Base-by-base conservation (phyloP, 2,113 vertebrate genomes). In the Vidua chalybeata region DNA sequence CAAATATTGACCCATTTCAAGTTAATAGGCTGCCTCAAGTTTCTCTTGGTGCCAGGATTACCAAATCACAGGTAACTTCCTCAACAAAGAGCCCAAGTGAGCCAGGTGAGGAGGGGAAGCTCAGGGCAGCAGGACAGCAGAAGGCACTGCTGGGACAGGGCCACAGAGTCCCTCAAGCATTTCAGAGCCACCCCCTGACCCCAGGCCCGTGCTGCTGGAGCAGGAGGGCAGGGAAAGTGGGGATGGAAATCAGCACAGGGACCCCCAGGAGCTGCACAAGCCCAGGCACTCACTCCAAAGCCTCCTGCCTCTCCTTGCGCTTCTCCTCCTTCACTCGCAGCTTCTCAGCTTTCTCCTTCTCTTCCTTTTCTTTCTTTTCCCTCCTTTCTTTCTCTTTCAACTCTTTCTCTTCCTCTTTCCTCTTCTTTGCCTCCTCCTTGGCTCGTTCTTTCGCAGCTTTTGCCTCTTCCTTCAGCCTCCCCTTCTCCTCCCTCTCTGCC, bases 291-390 rank as follows among this genome's bases (percentile, higher is more conserved):
- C 96, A 99, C 99, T 99, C 99, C 11, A 98, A 37, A 0, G 98
- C 98, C 61, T 98, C 98, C 80, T 98, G 98, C 93, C 98, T 98
- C 82, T 99, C 99, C 96, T 99, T 99, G 51, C 99, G 98, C 62
- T 98, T 98, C 87, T 99, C 99, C 84, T 99, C 99, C 96, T 99
- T 99, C 31, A 84, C 98, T 71, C 98, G 95, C 92, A 98, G 95
- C 91, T 98, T 99, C 69, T 99, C 99, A 0, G 99, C 99, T 41
- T 98, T 98, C 63, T 98, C 98, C 83, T 97, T 98, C 30, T 98
- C 98, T 0, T 98, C 98, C 71, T 98, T 98, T 4, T 98, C 98
- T 8, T 97, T 97, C 74, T 96, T 98, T 83, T 98, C 98, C 6
- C 97, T 97, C 90, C 98, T 98, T 84, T 99, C 99, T 68, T 97